Evolutionary conservation across 2,113 vertebrate genomes (phyloP).

Genomic region (Plestiodon gilberti): DNA sequence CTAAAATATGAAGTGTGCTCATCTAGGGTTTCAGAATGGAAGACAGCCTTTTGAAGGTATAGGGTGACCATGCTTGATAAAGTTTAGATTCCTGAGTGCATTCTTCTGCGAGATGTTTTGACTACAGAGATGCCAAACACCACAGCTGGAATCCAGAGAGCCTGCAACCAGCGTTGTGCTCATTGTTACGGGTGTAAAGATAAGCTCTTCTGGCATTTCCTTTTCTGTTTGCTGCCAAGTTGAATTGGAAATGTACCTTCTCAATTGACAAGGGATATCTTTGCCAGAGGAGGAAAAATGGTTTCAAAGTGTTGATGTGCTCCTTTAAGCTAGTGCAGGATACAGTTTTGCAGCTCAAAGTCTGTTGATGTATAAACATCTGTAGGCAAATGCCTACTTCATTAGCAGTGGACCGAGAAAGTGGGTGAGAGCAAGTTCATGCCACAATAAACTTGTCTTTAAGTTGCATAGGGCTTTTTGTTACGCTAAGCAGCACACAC

Average conservation of each 20-base stretch:
- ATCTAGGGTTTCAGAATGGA: conserved; percentile 13
- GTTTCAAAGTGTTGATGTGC: neutral
- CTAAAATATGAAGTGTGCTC: conserved; percentile 2
- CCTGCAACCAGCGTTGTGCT: conserved; percentile 33
- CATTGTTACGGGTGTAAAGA: conserved; percentile 19
- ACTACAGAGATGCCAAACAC: conserved; percentile 5
- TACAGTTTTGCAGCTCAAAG: neutral
- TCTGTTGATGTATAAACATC: neutral
- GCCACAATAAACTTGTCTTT: neutral
- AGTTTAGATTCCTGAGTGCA: conserved; percentile 11
- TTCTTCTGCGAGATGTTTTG: conserved; percentile 39
- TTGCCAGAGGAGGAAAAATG: neutral
- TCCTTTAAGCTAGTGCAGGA: neutral
- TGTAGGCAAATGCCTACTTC: neutral
- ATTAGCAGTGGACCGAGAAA: neutral
- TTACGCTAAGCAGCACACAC: too few species aligned
- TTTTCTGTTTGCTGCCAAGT: conserved; percentile 14
- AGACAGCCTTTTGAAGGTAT: neutral
- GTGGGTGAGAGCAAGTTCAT: neutral
- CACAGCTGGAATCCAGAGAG: conserved; percentile 35
- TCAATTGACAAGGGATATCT: neutral
- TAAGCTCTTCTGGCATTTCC: conserved; percentile 53
- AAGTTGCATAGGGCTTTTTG: neutral
- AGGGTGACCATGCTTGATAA: conserved; percentile 28
- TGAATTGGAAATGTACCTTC: neutral